These are phyloP conservation scores for Spisula solida DNA, from an alignment of 2,888 invertebrate species.

Conservation along the genomic window DNA sequence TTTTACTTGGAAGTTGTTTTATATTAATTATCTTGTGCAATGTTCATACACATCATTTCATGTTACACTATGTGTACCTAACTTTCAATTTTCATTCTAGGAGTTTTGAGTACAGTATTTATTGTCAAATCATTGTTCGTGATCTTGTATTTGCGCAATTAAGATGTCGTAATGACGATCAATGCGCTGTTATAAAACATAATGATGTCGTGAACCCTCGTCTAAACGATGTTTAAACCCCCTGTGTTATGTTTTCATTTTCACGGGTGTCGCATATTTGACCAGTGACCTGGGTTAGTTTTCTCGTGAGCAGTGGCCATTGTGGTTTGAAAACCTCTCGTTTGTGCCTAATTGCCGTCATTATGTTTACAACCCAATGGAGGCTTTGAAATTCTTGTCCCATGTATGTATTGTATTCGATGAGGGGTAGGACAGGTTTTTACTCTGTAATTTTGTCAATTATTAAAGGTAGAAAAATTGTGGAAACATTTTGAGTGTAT, in stretches of 20 bases:
- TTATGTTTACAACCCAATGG: slow-evolving; percentile 54
- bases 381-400: slow-evolving; percentile 38
- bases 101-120: slow-evolving; percentile 36
- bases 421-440: background rate
- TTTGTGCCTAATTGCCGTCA: slow-evolving; percentile 60
- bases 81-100: slow-evolving; percentile 33
- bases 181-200: slow-evolving; percentile 9
- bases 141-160: slow-evolving; percentile 18
- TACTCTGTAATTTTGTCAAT: slow-evolving; percentile 60
- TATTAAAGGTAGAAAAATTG: slow-evolving; percentile 47
- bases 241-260: slow-evolving; percentile 23
- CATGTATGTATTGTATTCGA: slow-evolving; percentile 32
- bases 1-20: background rate
- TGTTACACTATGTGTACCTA: slow-evolving; percentile 29
- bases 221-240: background rate
- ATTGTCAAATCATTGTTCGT: background rate
- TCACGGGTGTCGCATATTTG: slow-evolving; percentile 60
- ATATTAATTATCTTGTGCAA: slow-evolving; percentile 20
- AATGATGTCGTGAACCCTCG: slow-evolving; percentile 8
- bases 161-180: slow-evolving; percentile 29
- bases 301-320: slow-evolving; percentile 59
- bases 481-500: background rate
- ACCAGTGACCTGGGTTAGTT: slow-evolving; percentile 45
- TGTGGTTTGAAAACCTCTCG: slow-evolving; percentile 42
- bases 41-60: slow-evolving; percentile 17